Percentiles rank a stretch among this genome's conserved stretches.
phyloP scores from a whole-genome alignment of 64 coral and sea anemone genomes.

The Anthopleura sola region DNA sequence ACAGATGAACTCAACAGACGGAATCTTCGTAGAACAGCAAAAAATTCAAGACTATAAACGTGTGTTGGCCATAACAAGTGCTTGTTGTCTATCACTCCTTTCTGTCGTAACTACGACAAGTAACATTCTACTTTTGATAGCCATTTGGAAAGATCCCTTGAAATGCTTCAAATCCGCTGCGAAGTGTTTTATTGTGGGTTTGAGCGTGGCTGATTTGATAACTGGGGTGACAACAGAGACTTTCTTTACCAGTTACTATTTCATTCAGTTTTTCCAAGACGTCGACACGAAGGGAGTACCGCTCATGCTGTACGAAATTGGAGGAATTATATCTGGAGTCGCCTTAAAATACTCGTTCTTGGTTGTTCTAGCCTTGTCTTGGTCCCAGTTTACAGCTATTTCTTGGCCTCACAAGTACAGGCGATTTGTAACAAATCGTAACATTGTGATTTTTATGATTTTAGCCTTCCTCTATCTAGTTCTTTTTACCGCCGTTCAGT shows the following conservation, averaged over 20 bases:
- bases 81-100: conserved; percentile 36
- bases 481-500: conserved; percentile 38
- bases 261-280: conserved; percentile 3
- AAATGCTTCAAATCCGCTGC: conserved; percentile 43
- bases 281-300: background rate
- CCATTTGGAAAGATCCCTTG: conserved; percentile 68
- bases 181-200: conserved; percentile 29
- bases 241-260: conserved; percentile 47
- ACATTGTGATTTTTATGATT: conserved; percentile 18
- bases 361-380: conserved; percentile 49
- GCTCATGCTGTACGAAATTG: conserved; percentile 1
- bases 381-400: conserved; percentile 53
- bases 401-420: conserved; percentile 55
- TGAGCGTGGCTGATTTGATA: conserved; percentile 45
- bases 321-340: conserved; percentile 44
- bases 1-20: background rate
- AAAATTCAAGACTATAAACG: background rate
- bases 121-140: conserved; percentile 54
- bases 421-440: conserved; percentile 36
- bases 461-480: conserved; percentile 40
- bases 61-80: conserved; percentile 29
- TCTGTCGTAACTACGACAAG: conserved; percentile 50
- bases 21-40: background rate
- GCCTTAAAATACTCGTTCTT: conserved; percentile 59
- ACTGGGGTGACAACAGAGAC: conserved; percentile 48